A percentile compares a stretch with the other conserved stretches of the same genome.
These are phyloP conservation scores for Odontamblyopus rebecca DNA, from an alignment of 2,797 vertebrate genomes.

Conservation along the genomic window DNA sequence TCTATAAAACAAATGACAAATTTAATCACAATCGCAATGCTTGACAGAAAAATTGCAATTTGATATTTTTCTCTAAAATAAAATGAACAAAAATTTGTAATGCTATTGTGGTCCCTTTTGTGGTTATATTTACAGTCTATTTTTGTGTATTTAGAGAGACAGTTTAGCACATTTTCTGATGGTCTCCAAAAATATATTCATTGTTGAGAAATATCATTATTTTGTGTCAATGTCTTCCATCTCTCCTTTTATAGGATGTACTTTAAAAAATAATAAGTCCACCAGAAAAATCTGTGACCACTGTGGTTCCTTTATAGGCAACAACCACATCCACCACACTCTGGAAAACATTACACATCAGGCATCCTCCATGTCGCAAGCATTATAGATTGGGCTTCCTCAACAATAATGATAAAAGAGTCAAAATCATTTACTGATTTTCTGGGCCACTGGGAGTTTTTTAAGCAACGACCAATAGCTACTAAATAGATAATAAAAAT, in stretches of 20 bases:
- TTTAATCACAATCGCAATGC: no score
- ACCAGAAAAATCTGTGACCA: slow-evolving; percentile 65
- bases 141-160: neutral
- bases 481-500: neutral
- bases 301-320: slow-evolving; percentile 60
- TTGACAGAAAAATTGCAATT: no score
- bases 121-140: neutral
- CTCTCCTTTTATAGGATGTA: neutral
- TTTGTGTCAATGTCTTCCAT: neutral
- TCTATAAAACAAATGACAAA: no score
- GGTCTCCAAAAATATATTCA: neutral
- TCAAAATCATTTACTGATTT: slow-evolving; percentile 58
- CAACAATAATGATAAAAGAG: slow-evolving; percentile 65
- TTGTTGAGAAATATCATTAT: neutral
- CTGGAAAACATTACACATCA: slow-evolving; percentile 74
- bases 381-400: slow-evolving; percentile 55
- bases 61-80: no score
- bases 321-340: slow-evolving; percentile 60
- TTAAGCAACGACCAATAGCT: neutral
- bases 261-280: slow-evolving; percentile 24
- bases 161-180: neutral
- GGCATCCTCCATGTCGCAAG: slow-evolving; percentile 49
- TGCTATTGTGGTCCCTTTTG: neutral
- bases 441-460: slow-evolving; percentile 3
- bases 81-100: no score